Percentiles rank a stretch among this genome's conserved stretches.
phyloP scores from a whole-genome alignment of 2,888 invertebrate species.

The Chalcis sispes region DNA sequence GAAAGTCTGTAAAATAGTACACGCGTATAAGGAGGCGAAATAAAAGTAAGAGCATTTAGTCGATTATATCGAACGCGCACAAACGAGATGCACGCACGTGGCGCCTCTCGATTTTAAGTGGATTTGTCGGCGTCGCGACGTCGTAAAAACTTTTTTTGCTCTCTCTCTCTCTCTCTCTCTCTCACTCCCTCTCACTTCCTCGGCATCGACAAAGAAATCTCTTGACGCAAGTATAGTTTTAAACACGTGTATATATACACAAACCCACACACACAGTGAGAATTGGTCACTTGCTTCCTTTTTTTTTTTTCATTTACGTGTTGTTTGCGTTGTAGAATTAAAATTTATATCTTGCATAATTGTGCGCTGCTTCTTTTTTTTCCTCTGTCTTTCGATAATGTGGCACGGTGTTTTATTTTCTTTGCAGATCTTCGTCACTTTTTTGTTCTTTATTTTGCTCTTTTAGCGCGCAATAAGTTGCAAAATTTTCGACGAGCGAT shows the following conservation, averaged over 20 bases:
- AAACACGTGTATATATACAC: too few species aligned
- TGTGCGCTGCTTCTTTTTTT: background rate
- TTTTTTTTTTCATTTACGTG: background rate
- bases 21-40: too few species aligned
- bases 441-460: background rate
- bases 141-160: background rate
- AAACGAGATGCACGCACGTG: background rate
- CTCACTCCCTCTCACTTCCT: too few species aligned
- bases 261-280: background rate
- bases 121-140: slow-evolving; percentile 18
- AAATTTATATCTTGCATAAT: slow-evolving; percentile 16
- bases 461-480: background rate
- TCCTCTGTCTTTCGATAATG: background rate
- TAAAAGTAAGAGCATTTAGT: background rate
- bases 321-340: background rate
- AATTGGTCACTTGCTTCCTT: background rate
- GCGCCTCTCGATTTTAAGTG: slow-evolving; percentile 27
- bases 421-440: background rate
- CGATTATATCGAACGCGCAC: slow-evolving; percentile 9
- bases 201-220: too few species aligned
- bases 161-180: background rate
- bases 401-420: background rate
- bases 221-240: too few species aligned
- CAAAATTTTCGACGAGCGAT: background rate
- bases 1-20: too few species aligned